phyloP scores from a whole-genome alignment of 2,888 invertebrate species.

The Orthosia incerta region DNA sequence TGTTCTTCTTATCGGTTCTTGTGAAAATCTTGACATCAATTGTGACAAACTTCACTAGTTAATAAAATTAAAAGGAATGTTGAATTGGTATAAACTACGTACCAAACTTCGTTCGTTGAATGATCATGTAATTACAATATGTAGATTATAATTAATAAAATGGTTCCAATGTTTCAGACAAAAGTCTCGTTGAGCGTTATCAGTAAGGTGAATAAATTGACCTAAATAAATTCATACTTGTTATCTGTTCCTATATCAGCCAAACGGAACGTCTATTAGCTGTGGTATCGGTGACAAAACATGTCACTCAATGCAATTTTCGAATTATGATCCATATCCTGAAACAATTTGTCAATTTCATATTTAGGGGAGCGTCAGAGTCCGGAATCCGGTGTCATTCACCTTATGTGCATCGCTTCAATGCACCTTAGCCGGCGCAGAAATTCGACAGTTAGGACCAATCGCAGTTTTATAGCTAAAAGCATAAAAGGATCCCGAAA shows the following conservation, averaged over 20 bases:
- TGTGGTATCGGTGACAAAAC: constrained; percentile 46
- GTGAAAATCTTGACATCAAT: constrained; percentile 5
- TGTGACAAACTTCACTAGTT: not conserved
- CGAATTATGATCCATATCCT: constrained; percentile 55
- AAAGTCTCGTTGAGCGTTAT: constrained; percentile 34
- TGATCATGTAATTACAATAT: not conserved
- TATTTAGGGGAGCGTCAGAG: constrained; percentile 24
- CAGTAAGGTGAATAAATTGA: constrained; percentile 46
- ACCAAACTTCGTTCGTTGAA: not conserved
- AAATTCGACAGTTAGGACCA: not conserved
- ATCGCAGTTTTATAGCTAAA: not conserved
- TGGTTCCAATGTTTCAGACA: constrained; percentile 29
- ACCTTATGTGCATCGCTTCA: constrained; percentile 16
- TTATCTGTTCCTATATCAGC: constrained; percentile 38
- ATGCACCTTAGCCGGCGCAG: not conserved
- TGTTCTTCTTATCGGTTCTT: constrained; percentile 19
- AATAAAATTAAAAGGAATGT: not conserved
- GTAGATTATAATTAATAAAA: not conserved
- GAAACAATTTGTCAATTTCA: constrained; percentile 58
- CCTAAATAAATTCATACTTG: constrained; percentile 43
- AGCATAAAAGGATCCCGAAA: not conserved
- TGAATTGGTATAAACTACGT: not conserved
- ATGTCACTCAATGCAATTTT: constrained; percentile 52
- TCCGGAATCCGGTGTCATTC: constrained; percentile 38
- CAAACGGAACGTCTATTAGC: constrained; percentile 12